Base-by-base conservation (phyloP, 2,797 vertebrate species). In the Sciurus vulgaris region DNA sequence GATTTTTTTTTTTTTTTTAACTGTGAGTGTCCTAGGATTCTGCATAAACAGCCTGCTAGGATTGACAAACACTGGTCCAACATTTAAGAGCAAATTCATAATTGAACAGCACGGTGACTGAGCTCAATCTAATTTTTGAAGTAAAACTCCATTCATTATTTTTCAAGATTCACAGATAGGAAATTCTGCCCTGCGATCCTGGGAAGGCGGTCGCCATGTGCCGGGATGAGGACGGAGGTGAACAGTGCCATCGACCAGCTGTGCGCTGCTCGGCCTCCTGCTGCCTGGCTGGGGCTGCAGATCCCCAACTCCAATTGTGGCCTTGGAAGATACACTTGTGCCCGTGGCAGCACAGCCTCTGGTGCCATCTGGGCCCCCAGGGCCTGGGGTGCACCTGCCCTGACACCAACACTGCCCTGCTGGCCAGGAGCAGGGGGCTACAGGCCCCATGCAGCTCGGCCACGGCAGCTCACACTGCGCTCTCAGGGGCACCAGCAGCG, bases 271-370 rank as follows among this genome's bases (percentile, higher is more conserved):
- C 96, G 76, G 78, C 79, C 86, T 94, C 96, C 87, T 81, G 59
- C 73, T 85, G 73, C 88, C 95, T 79, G 94, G 97, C 96, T 78
- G 79, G 79, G 77, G 82, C 93, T 96, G 76, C 84, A 88, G 56
- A 54, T 18, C 59, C 12, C 35, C 18, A 70, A 69, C 51, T 84
- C 65, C 54, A 90, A 18, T 11, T 4, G 0, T 0, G 0, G 0
- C 0, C 24, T 9, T 35, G 77, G 86, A 76, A 73, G 24, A n/a
- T 44, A 2, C 1, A 6, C 35, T 44, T 56, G 0, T 2, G 1
- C 56, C 82, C 79, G 70, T 72, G 74, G 41, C 76, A 92, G 70
- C 12, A 20, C 0, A 65, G 72, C 65, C 69, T 0, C 2, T 35
- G n/a, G 41, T 73, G 41, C 69, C 33, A 13, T 73, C 72, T 47